Percentiles rank a stretch among this genome's conserved stretches.
phyloP scores from a whole-genome alignment of 2,797 vertebrate species.

The Hoplostethus atlanticus region DNA sequence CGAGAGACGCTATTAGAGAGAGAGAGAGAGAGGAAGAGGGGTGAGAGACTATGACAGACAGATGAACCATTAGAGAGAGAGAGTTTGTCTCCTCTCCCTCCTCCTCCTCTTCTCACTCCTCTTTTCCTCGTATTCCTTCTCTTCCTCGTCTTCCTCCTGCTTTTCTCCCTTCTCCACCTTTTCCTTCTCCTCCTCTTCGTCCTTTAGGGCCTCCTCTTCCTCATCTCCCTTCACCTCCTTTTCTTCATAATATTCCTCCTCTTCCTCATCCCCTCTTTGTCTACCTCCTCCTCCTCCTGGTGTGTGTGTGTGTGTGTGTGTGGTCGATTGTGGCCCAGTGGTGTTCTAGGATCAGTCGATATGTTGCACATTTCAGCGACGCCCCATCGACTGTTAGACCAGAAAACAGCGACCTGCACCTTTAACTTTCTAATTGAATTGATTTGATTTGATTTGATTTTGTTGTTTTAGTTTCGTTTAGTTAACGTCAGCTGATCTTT shows the following conservation, averaged over 20 bases:
- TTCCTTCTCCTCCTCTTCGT: not conserved
- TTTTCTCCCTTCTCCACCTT: not conserved
- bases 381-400: not conserved
- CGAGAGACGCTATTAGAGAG: constrained; percentile 7
- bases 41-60: too few relatives aligned
- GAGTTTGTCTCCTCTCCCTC: not conserved
- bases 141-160: not conserved
- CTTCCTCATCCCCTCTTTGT: not conserved
- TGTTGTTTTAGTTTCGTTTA: too few relatives aligned
- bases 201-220: not conserved
- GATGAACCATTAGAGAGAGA: too few relatives aligned
- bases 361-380: constrained; percentile 66
- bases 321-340: too few relatives aligned
- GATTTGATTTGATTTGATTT: too few relatives aligned
- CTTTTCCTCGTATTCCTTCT: not conserved
- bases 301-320: constrained; percentile 8
- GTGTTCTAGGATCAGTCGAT: constrained; percentile 56
- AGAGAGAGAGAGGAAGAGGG: not conserved
- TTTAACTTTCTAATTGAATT: not conserved
- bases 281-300: not conserved
- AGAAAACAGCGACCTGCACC: constrained; percentile 18
- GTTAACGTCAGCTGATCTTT: too few relatives aligned
- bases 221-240: not conserved
- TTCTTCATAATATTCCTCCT: not conserved
- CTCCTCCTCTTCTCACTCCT: not conserved